Conservation (phyloP, 37 sponge, comb jelly and placozoan species). For the Chondrosia reniformis region DNA sequence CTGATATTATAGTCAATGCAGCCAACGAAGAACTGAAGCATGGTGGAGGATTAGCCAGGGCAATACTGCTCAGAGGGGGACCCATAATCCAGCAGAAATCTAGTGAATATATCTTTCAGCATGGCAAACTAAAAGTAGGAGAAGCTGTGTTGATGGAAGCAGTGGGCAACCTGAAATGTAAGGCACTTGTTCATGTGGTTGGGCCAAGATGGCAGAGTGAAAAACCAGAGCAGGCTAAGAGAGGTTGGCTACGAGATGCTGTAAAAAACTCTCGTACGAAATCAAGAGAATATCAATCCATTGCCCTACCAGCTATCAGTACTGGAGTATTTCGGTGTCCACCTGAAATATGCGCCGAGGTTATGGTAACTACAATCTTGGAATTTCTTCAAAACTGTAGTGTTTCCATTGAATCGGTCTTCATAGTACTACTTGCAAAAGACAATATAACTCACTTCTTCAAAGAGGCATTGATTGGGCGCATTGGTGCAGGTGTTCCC, state of each 20-base stretch:
- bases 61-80: constrained; percentile 56
- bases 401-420: too few species aligned
- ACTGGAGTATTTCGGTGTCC: constrained; percentile 15
- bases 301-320: constrained; percentile 7
- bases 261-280: too few species aligned
- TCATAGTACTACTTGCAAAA: too few species aligned
- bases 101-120: not conserved
- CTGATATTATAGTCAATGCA: constrained; percentile 77
- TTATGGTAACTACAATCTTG: constrained; percentile 1
- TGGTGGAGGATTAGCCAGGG: constrained; percentile 53
- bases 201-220: constrained; percentile 47
- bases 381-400: too few species aligned
- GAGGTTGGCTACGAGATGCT: too few species aligned
- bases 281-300: not conserved
- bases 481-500: too few species aligned
- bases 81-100: constrained; percentile 48
- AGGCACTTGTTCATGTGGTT: constrained; percentile 62
- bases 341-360: not conserved
- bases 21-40: constrained; percentile 59
- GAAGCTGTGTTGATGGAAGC: constrained; percentile 35
- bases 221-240: constrained; percentile 1
- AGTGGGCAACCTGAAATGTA: constrained; percentile 50
- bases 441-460: too few species aligned
- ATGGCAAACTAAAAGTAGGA: constrained; percentile 39
- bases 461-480: too few species aligned